phyloP scores from a whole-genome alignment of 2,888 invertebrate genomes.

The Slavum lentiscoides region DNA sequence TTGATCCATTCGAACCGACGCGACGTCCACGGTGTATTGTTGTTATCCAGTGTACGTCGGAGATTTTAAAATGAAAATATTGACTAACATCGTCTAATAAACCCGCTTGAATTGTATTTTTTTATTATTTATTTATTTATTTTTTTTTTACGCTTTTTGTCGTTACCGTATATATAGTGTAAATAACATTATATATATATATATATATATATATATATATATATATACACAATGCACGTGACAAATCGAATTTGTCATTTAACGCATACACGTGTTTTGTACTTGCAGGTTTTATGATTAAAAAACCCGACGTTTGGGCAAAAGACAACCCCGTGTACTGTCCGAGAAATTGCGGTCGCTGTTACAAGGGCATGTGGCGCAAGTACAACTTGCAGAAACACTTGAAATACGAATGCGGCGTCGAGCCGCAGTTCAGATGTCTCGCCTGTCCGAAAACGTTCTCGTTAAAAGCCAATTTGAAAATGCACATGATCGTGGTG shows the following conservation, averaged over 20 bases:
- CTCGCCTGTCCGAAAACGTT: constrained; percentile 61
- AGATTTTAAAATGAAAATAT: neutral
- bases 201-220: too few species aligned
- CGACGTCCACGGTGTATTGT: too few species aligned
- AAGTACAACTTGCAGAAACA: constrained; percentile 56
- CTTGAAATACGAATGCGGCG: constrained; percentile 56
- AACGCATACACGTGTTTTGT: neutral
- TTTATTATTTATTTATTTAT: neutral
- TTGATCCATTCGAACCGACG: too few species aligned
- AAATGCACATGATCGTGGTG: constrained; percentile 59
- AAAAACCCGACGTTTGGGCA: constrained; percentile 18
- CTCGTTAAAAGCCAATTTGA: constrained; percentile 61
- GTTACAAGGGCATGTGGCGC: constrained; percentile 56
- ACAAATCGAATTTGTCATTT: too few species aligned
- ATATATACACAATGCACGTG: too few species aligned
- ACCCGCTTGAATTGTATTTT: constrained; percentile 21
- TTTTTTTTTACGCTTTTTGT: too few species aligned
- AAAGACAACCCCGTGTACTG: constrained; percentile 45
- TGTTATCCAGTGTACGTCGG: too few species aligned
- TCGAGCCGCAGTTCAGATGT: constrained; percentile 59
- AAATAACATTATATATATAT: too few species aligned
- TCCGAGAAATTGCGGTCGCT: constrained; percentile 56
- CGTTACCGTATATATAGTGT: too few species aligned
- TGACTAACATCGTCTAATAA: constrained; percentile 19
- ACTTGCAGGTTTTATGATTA: constrained; percentile 26